Evolutionary conservation across 2,113 vertebrate genomes (phyloP).

Genomic region (rat (Rattus norvegicus)): DNA sequence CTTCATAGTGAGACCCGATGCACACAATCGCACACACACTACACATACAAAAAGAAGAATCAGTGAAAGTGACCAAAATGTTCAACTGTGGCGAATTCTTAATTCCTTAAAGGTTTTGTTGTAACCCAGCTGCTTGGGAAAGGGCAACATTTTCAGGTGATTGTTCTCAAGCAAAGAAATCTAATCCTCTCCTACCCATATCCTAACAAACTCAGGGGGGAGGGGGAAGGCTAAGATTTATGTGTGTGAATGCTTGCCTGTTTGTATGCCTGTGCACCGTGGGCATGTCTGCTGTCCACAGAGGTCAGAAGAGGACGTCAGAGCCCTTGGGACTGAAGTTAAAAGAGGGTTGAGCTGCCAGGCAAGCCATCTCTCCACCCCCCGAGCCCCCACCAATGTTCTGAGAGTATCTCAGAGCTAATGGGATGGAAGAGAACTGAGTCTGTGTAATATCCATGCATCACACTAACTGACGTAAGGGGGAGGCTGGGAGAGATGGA

Average conservation of each 20-base stretch:
- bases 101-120: slow-evolving; percentile 22
- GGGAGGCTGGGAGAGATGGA: not conserved
- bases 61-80: slow-evolving; percentile 30
- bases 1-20: not conserved
- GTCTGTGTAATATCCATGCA: not conserved
- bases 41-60: not conserved
- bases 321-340: not conserved
- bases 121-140: not conserved
- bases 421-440: not conserved
- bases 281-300: not conserved
- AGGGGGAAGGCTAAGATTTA: too few species aligned
- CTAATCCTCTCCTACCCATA: not conserved
- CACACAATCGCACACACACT: not conserved
- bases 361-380: not conserved
- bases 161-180: not conserved
- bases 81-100: slow-evolving; percentile 27
- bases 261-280: not conserved
- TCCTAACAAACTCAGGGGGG: not conserved
- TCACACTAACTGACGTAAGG: not conserved
- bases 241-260: too few species aligned
- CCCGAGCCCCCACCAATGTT: rapidly evolving
- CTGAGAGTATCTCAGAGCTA: slow-evolving; percentile 17
- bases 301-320: not conserved
- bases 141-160: slow-evolving; percentile 25
- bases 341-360: not conserved